Evolutionary conservation across 1,140 invertebrate species (phyloP).

Genomic region (Heliconius eleuchia): DNA sequence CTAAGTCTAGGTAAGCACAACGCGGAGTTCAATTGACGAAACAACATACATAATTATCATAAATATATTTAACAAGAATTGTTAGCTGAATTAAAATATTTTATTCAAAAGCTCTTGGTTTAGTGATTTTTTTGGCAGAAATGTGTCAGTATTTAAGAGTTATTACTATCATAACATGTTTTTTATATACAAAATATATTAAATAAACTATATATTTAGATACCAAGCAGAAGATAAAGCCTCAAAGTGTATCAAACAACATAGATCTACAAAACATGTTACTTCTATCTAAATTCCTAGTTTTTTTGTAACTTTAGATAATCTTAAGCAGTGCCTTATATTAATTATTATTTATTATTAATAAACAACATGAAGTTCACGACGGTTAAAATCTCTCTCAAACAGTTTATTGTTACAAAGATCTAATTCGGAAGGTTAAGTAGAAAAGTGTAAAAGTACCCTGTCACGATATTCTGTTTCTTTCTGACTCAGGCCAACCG

Average conservation of each 20-base stretch:
- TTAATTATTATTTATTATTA: background rate
- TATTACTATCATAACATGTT: background rate
- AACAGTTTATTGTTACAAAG: conserved; percentile 40
- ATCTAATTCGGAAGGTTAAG: conserved; percentile 37
- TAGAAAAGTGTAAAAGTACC: conserved; percentile 72
- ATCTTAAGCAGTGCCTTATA: background rate
- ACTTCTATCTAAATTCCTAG: background rate
- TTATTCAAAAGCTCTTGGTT: background rate
- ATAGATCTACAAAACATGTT: background rate
- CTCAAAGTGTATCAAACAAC: background rate
- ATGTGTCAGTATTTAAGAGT: background rate
- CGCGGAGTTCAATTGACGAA: conserved; percentile 52
- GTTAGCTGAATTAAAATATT: background rate
- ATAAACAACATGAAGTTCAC: conserved; percentile 24
- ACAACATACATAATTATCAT: conserved; percentile 2
- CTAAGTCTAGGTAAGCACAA: conserved; percentile 52
- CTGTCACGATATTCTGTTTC: conserved; percentile 47
- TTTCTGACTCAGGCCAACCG: background rate
- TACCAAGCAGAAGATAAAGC: conserved; percentile 2
- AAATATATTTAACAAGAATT: conserved; percentile 2
- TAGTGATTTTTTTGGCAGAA: background rate
- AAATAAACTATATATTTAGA: background rate
- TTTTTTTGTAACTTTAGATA: background rate
- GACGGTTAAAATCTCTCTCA: conserved; percentile 40
- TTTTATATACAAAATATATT: background rate